Evolutionary conservation across 2,888 invertebrate genomes (phyloP).

Genomic region (Exocentrus adspersus): DNA sequence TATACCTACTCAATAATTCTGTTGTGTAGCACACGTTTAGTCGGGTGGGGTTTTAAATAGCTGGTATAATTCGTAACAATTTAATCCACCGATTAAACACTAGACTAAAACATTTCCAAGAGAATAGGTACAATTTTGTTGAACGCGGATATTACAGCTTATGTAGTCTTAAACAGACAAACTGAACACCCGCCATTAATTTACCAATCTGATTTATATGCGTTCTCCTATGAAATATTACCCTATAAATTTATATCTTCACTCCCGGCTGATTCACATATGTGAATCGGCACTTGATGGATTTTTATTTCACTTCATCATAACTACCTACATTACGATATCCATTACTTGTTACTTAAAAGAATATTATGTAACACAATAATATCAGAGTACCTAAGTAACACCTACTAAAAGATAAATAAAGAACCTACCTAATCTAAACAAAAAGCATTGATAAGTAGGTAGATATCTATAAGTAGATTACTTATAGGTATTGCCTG

Average conservation of each 20-base stretch:
- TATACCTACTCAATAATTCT: too few relatives aligned
- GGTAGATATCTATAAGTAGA: too few relatives aligned
- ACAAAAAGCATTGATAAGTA: too few relatives aligned
- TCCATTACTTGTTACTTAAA: too few relatives aligned
- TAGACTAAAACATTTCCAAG: slow-evolving; percentile 31
- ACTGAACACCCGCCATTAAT: slow-evolving; percentile 52
- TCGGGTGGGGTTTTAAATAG: slow-evolving; percentile 7
- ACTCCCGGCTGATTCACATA: slow-evolving; percentile 45
- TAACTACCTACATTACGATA: too few relatives aligned
- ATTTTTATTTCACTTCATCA: not conserved
- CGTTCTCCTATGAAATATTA: slow-evolving; percentile 54
- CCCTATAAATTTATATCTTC: slow-evolving; percentile 52
- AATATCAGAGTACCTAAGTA: too few relatives aligned
- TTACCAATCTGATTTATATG: slow-evolving; percentile 54
- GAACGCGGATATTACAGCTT: slow-evolving; percentile 54
- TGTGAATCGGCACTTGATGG: slow-evolving; percentile 25
- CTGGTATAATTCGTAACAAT: slow-evolving; percentile 23
- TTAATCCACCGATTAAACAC: slow-evolving; percentile 37
- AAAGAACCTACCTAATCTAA: too few relatives aligned
- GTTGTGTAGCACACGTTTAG: too few relatives aligned
- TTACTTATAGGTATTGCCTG: too few relatives aligned
- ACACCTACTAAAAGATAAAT: too few relatives aligned
- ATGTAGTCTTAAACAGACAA: slow-evolving; percentile 55
- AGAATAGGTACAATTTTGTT: slow-evolving; percentile 52
- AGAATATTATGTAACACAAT: not conserved